Evolutionary conservation across 2,113 vertebrate genomes (phyloP), one percentile per base, ranked within the genome.

Genomic region (Cyanoderma ruficeps): DNA sequence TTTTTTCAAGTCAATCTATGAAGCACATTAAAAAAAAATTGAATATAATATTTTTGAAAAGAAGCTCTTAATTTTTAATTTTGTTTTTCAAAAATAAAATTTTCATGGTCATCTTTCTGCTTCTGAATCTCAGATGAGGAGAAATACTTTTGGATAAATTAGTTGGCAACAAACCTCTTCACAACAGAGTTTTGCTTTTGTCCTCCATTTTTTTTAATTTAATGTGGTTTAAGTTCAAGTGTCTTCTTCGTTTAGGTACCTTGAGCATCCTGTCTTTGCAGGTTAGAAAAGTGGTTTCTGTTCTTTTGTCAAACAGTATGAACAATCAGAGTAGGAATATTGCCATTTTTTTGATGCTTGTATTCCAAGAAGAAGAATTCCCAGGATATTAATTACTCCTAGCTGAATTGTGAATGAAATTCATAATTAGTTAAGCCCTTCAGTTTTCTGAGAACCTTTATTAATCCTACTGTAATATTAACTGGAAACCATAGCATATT

Each of bases 201-300:
- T 95, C 83, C 47, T 93, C 44, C 44, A 41, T 61, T 87, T 96
- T 96, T 65, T 83, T 23, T 76, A 94, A 82, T 96, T 93, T 96
- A 63, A 52, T 49, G 64, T 96, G 91, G 79, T 8, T 84, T 64
- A 92, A 71, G 3, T 96, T 97, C 90, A 97, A 94, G 16, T 71
- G 61, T 89, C 50, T 93, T 83, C 42, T 74, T 56, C 11, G 28
- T 96, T 95, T 65, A 90, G 15, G 67, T 83, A 39, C 89, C 72
- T 57, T 76, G 67, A 72, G 23, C 59, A 92, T 91, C 79, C 67
- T 96, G 89, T 93, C 68, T 96, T 95, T 90, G 75, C 96, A 97
- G 79, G 79, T 93, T 96, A 69, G 53, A 68, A 75, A 88, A 83
- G 65, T 49, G 41, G 18, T 92, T 93, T 96, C 24, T 96, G 92